Percentiles rank a stretch among this genome's conserved stretches.
phyloP scores from a whole-genome alignment of 2,113 vertebrate genomes.

The Gasterosteus aculeatus region DNA sequence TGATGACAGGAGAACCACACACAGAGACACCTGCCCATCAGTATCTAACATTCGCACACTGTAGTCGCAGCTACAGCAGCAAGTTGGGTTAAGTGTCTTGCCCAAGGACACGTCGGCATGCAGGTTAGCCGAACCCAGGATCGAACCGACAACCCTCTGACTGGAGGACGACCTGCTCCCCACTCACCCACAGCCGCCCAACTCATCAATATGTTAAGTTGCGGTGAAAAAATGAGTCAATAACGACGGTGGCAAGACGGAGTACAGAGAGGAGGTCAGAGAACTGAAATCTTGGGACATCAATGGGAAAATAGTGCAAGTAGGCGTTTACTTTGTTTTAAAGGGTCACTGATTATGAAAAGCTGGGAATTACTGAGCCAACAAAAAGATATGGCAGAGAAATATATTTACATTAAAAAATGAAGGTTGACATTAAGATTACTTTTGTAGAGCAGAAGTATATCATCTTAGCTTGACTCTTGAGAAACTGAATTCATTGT shows the following conservation, averaged over 20 bases:
- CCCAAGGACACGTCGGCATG: too few species aligned
- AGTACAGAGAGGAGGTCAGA: not conserved
- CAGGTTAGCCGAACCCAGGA: too few species aligned
- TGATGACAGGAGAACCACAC: too few species aligned
- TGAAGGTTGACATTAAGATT: not conserved
- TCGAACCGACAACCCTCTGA: too few species aligned
- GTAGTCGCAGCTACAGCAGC: too few species aligned
- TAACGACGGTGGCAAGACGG: not conserved
- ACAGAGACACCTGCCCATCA: too few species aligned
- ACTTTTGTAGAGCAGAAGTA: not conserved
- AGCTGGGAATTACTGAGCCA: not conserved
- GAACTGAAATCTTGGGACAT: not conserved
- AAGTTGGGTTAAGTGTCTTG: too few species aligned
- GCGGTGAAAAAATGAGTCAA: not conserved
- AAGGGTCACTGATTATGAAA: not conserved
- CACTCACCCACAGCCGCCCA: too few species aligned
- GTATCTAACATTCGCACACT: too few species aligned
- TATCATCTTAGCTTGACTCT: not conserved
- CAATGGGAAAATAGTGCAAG: not conserved
- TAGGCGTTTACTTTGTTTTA: not conserved
- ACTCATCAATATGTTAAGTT: not conserved
- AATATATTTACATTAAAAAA: not conserved
- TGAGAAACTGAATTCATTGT: not conserved
- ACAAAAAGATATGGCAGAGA: not conserved
- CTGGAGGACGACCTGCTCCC: too few species aligned